Base-by-base conservation (phyloP, 2,888 invertebrate species). In the Ornithoptera alexandrae region DNA sequence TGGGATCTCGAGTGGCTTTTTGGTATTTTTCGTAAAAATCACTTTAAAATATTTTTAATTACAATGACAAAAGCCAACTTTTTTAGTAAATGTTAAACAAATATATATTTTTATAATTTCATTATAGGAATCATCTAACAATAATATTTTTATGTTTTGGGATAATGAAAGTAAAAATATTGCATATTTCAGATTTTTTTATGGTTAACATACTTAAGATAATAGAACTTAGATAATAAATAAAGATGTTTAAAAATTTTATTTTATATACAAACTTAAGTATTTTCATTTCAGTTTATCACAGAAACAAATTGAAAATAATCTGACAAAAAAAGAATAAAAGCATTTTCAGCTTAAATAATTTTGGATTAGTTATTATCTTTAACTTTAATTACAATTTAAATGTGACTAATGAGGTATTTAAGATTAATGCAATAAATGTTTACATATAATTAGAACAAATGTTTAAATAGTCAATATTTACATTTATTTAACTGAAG, bases 351-450 rank as follows among this genome's bases (percentile, higher is more conserved):
- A 4, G 50, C 5, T 50, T 50, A 10, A 39, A 39, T 7, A 3
- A 17, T 18, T 50, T 50, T 50, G 50, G 4, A 18, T 18, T 50
- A 20, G 20, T 57, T 7, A 56, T n/a, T 4, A 56, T 17, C 56
- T 20, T n/a, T 57, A 20, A 57, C 15, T 57, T n/a, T 18, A 20
- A 20, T 39, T 39, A 39, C 10, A 57, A 18, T 20, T 20, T 22
- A 57, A 57, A 20, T 57, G 53, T 18, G 10, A 20, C 57, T 57
- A 57, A 57, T 57, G 57, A 57, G 59, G 59, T 59, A 59, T 59
- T 59, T 3, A n/a, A 39, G 39, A 10, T 39, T 10, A 39, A 39
- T 39, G 39, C 1, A 59, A 59, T 56, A n/a, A 18, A 56, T 57
- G 8, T 20, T 57, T 57, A 22, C 57, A 57, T 20, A n/a, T 57